Conservation (phyloP, 2,888 invertebrate species). For the Sphaerophoria rueppellii region DNA sequence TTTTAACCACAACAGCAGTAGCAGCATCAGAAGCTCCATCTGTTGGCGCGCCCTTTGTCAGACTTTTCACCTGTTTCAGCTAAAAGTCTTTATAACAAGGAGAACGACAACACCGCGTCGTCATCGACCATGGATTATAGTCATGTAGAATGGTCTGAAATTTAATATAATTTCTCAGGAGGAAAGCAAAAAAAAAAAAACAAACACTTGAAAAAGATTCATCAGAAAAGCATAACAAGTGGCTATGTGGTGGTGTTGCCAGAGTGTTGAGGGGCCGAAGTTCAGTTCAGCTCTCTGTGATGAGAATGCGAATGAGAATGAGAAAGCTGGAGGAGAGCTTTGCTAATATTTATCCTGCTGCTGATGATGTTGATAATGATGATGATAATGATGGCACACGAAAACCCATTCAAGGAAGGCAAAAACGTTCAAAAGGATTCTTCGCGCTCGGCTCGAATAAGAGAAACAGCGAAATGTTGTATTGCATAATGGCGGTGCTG, state of each 20-base stretch:
- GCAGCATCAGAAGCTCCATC: constrained; percentile 8
- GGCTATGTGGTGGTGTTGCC: constrained; percentile 15
- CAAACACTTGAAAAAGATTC: constrained; percentile 24
- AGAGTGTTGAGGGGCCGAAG: constrained; percentile 16
- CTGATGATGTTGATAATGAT: constrained; percentile 65
- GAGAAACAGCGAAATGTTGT: constrained; percentile 17
- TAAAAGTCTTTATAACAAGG: constrained; percentile 28
- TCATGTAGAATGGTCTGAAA: constrained; percentile 35
- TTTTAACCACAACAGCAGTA: neutral
- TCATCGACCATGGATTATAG: constrained; percentile 41
- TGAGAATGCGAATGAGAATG: constrained; percentile 9
- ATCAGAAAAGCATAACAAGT: constrained; percentile 21
- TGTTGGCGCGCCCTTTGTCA: constrained; percentile 19
- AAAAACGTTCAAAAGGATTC: constrained; percentile 38
- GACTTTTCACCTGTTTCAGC: constrained; percentile 47
- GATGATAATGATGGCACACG: constrained; percentile 49
- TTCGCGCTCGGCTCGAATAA: constrained; percentile 6
- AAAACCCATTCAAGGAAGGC: constrained; percentile 17
- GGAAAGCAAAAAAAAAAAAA: constrained; percentile 24
- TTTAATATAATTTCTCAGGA: constrained; percentile 60
- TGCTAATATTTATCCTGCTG: constrained; percentile 66
- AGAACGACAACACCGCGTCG: neutral
- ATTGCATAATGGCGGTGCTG: neutral
- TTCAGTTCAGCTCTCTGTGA: constrained; percentile 31
- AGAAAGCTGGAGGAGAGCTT: constrained; percentile 18